Evolutionary conservation across 2,888 invertebrate genomes (phyloP).

Genomic region (Cynaeus angustus): DNA sequence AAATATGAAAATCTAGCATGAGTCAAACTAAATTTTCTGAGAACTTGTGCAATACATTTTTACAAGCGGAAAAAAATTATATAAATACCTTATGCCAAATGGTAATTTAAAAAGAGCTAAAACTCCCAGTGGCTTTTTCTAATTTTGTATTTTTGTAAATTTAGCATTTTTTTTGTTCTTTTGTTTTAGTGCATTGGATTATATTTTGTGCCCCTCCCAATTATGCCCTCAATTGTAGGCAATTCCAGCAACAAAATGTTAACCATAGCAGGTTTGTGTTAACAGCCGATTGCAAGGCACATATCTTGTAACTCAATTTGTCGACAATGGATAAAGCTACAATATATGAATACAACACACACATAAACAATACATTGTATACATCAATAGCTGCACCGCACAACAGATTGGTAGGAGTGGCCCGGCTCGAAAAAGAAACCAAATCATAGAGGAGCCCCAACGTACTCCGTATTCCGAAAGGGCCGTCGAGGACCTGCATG

Average conservation of each 20-base stretch:
- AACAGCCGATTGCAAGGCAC: constrained; percentile 33
- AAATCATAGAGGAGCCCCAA: constrained; percentile 33
- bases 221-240: background rate
- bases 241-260: background rate
- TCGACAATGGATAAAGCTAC: constrained; percentile 38
- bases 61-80: too few species aligned
- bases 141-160: too few species aligned
- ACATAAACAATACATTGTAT: constrained; percentile 48
- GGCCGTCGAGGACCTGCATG: constrained; percentile 43
- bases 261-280: background rate
- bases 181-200: too few species aligned
- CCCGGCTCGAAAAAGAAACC: constrained; percentile 45
- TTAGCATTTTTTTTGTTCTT: too few species aligned
- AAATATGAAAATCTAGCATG: too few species aligned
- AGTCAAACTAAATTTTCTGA: too few species aligned
- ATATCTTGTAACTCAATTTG: constrained; percentile 44
- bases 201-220: too few species aligned
- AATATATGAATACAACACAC: constrained; percentile 40
- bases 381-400: constrained; percentile 49
- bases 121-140: too few species aligned
- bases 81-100: too few species aligned
- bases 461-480: constrained; percentile 22
- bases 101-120: too few species aligned
- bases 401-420: constrained; percentile 49
- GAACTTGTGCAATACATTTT: too few species aligned